Evolutionary conservation across 2,797 vertebrate species (phyloP).

Genomic region (Melopsittacus undulatus): DNA sequence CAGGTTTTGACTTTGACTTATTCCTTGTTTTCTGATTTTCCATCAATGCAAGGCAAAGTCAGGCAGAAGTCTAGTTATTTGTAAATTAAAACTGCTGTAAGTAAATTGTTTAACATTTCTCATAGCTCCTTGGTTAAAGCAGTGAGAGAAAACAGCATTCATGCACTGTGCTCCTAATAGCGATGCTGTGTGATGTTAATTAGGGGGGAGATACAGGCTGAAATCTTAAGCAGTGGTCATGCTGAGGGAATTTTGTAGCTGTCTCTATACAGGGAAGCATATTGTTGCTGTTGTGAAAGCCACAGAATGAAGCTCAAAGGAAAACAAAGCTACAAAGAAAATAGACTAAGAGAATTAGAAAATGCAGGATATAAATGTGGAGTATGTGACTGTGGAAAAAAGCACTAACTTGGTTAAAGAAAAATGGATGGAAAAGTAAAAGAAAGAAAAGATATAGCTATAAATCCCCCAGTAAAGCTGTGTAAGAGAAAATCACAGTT

Average conservation of each 20-base stretch:
- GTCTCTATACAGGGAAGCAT: not conserved
- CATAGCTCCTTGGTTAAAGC: not conserved
- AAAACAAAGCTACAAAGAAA: not conserved
- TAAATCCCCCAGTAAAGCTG: not conserved
- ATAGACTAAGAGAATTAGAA: not conserved
- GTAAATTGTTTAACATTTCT: not conserved
- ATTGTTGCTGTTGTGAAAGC: constrained; percentile 36
- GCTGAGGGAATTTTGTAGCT: constrained; percentile 32
- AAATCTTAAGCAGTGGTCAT: not conserved
- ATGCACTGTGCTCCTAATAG: not conserved
- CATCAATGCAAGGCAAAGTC: not conserved
- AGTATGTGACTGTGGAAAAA: not conserved
- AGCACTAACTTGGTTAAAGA: not conserved
- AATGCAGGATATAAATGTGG: not conserved
- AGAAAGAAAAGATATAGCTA: not conserved
- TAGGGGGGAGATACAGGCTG: constrained; percentile 4
- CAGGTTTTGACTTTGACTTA: not conserved
- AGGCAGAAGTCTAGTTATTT: not conserved
- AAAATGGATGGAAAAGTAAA: not conserved
- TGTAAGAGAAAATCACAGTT: not conserved
- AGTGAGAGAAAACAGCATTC: not conserved
- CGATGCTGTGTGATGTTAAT: constrained; percentile 31
- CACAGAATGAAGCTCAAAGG: constrained; percentile 10
- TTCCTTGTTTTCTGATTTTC: not conserved
- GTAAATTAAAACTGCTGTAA: not conserved